phyloP scores from a whole-genome alignment of 1,140 invertebrate genomes.

The Triops cancriformis region DNA sequence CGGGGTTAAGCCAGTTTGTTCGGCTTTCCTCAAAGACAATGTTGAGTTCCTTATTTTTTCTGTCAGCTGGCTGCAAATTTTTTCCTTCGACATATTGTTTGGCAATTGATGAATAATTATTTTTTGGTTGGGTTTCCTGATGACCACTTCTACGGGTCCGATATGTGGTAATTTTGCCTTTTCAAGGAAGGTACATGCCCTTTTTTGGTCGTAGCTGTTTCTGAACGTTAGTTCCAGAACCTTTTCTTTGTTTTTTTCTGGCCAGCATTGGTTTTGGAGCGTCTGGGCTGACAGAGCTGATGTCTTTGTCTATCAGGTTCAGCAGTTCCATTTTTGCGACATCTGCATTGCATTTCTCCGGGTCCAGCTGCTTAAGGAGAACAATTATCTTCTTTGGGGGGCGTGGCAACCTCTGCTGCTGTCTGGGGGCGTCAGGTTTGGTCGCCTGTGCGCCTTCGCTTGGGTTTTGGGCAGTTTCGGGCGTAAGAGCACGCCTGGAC shows the following conservation, averaged over 20 bases:
- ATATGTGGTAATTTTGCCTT: neutral
- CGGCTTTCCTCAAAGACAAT: neutral
- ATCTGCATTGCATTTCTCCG: conserved; percentile 10
- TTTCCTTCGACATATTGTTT: neutral
- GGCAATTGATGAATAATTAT: conserved; percentile 12
- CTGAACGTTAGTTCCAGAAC: neutral
- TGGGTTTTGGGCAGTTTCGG: neutral
- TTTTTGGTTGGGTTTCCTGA: neutral
- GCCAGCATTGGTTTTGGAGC: neutral
- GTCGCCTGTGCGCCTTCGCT: neutral
- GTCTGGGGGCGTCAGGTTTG: neutral
- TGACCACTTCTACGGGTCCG: neutral
- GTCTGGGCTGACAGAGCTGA: neutral
- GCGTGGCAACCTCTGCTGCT: neutral
- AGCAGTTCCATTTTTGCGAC: neutral
- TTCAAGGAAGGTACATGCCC: neutral
- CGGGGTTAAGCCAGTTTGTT: neutral
- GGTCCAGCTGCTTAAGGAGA: conserved; percentile 5
- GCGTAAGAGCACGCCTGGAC: neutral
- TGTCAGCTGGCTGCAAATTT: neutral
- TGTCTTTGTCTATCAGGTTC: conserved; percentile 8
- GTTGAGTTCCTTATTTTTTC: conserved; percentile 4
- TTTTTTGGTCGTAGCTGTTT: neutral
- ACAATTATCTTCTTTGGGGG: neutral
- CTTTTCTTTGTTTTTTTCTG: neutral